Base-by-base conservation (phyloP, 2,888 invertebrate genomes). In the Mythimna lalbum region DNA sequence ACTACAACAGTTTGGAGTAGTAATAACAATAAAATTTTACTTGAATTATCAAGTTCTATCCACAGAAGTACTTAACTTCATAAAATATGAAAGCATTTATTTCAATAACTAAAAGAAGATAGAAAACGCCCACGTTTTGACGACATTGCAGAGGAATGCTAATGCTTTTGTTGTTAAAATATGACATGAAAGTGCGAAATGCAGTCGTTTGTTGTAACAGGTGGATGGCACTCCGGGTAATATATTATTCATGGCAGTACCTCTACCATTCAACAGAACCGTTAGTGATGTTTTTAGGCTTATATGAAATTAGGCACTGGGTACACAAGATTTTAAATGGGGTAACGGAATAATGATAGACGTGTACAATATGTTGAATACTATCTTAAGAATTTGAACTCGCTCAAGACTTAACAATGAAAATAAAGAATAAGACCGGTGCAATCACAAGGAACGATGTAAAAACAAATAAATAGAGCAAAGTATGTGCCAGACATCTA, bases 151-250 rank as follows among this genome's bases (percentile, higher is more conserved):
- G 62, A 55, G 50, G 47, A 76, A 79, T 63, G 49, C 27, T 79
- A 76, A 76, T 65, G 43, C 66, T 53, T 47, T 76, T 74, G 60
- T 74, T 63, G 53, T 72, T 65, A 55, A 62, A 61, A 61, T 73
- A 63, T 53, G 47, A 60, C 59, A 74, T 63, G 59, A 73, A 79
- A 63, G 74, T 76, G 63, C 31, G 36, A 74, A 79, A 73, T 14
- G 47, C 14, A 50, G 57, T 59, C 21, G 23, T 62, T 72, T 73
- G 76, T 70, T 52, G 33, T 62, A 23, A 70, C 43, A 55, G 23
- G 59, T 77, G 70, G 57, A 60, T 50, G 21, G 19, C 19, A 60
- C 71, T 50, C 59, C 47, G 33, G 6, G 10, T 56, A 27, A 77
- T 63, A 49, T 50, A 21, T 63, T 63, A 71, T 63, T 75, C 21